Percentiles rank a stretch among this genome's conserved stretches.
These are phyloP conservation scores for Pygocentrus nattereri DNA, from an alignment of 2,797 vertebrate genomes.

Conservation along the genomic window DNA sequence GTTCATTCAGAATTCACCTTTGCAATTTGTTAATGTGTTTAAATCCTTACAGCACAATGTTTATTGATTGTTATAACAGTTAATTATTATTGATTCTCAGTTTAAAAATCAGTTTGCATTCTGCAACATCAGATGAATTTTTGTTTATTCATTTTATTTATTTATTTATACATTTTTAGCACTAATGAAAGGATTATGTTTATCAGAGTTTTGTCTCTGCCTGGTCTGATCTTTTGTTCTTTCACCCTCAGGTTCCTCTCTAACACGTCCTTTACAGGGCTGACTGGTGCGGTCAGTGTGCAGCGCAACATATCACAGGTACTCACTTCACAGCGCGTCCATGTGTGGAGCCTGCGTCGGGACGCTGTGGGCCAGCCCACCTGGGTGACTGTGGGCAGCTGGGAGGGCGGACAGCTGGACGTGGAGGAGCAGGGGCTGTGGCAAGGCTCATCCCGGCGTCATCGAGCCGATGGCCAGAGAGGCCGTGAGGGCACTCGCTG, in stretches of 20 bases:
- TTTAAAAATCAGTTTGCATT: too few species aligned
- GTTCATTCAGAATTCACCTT: too few species aligned
- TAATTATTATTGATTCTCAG: too few species aligned
- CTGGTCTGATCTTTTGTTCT: constrained; percentile 31
- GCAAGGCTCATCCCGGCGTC: constrained; percentile 70
- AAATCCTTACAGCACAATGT: too few species aligned
- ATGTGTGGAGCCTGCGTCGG: constrained; percentile 85
- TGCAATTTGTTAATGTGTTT: too few species aligned
- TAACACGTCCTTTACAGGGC: constrained; percentile 86
- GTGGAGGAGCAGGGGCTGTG: constrained; percentile 78
- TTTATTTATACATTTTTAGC: too few species aligned
- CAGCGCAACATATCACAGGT: constrained; percentile 75
- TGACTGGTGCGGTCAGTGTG: constrained; percentile 77
- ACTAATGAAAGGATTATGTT: not conserved
- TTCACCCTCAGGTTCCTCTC: constrained; percentile 82
- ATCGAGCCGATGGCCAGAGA: constrained; percentile 51
- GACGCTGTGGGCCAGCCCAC: constrained; percentile 83
- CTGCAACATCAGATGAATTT: not conserved
- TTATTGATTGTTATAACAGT: too few species aligned
- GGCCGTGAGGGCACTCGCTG: constrained; percentile 64
- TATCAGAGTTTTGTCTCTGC: not conserved
- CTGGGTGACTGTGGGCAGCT: constrained; percentile 90
- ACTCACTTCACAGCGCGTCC: constrained; percentile 78
- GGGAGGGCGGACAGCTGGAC: constrained; percentile 80
- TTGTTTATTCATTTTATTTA: not conserved